A percentile compares a stretch with the other conserved stretches of the same genome.
phyloP scores from a whole-genome alignment of 2,888 invertebrate genomes.

The Chymomyza procnemis region DNA sequence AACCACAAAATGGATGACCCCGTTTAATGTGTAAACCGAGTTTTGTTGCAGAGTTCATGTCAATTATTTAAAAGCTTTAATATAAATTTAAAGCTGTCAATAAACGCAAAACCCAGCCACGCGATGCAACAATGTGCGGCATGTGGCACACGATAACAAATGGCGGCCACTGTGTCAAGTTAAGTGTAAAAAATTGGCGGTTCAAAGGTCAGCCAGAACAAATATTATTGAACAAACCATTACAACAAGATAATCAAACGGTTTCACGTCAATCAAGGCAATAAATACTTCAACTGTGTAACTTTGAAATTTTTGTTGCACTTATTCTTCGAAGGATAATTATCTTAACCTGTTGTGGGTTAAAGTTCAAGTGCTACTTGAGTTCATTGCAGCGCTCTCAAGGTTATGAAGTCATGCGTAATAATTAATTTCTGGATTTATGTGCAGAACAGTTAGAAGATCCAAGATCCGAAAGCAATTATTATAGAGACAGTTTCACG shows the following conservation, averaged over 20 bases:
- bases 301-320: too few relatives aligned
- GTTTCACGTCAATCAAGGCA: neutral
- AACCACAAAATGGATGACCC: too few relatives aligned
- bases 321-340: too few relatives aligned
- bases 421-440: too few relatives aligned
- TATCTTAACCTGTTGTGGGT: too few relatives aligned
- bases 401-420: too few relatives aligned
- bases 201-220: neutral
- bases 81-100: slow-evolving; percentile 7
- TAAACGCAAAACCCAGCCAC: neutral
- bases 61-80: slow-evolving; percentile 14
- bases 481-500: too few relatives aligned
- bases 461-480: too few relatives aligned
- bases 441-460: too few relatives aligned
- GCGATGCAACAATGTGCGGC: neutral
- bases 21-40: neutral
- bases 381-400: too few relatives aligned
- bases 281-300: too few relatives aligned
- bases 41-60: slow-evolving; percentile 12
- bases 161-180: neutral
- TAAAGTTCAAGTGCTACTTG: too few relatives aligned
- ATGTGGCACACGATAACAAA: neutral
- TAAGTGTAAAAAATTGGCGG: neutral
- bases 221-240: neutral
- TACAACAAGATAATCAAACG: neutral